phyloP scores from a whole-genome alignment of 2,113 vertebrate genomes.

The Chascanopsetta lugubris region DNA sequence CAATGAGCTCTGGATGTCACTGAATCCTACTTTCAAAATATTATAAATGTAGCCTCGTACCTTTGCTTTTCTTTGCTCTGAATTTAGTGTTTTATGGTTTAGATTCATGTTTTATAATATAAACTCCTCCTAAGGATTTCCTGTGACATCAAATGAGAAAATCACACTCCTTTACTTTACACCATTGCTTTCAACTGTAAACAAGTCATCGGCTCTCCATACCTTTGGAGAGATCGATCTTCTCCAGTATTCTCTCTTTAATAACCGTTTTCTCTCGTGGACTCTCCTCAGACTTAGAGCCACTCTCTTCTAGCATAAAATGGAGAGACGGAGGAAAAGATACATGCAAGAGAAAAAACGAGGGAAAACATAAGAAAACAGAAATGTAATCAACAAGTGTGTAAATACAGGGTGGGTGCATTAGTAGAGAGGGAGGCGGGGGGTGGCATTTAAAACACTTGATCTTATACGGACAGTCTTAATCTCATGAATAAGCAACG shows the following conservation, averaged over 20 bases:
- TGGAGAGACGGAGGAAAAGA: slow-evolving; percentile 9
- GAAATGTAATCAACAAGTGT: neutral
- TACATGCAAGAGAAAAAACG: slow-evolving; percentile 23
- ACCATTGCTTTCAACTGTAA: neutral
- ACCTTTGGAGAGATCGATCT: slow-evolving; percentile 88
- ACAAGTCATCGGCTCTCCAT: slow-evolving; percentile 34
- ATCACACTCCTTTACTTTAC: neutral
- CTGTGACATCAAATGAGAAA: neutral
- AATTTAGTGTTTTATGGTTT: too few species aligned
- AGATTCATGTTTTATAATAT: too few species aligned
- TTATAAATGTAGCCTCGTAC: too few species aligned
- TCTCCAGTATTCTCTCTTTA: slow-evolving; percentile 85
- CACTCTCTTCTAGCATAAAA: slow-evolving; percentile 81
- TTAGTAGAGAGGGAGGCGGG: slow-evolving; percentile 23
- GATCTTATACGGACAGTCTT: slow-evolving; percentile 67
- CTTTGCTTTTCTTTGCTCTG: too few species aligned
- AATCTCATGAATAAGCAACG: slow-evolving; percentile 77
- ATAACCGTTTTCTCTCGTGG: slow-evolving; percentile 72
- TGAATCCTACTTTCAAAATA: too few species aligned
- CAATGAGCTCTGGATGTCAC: too few species aligned
- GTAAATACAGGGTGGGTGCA: slow-evolving; percentile 6
- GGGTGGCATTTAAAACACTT: slow-evolving; percentile 59
- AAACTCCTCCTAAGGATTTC: neutral
- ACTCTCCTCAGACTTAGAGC: slow-evolving; percentile 84
- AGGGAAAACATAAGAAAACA: slow-evolving; percentile 6